Evolutionary conservation across 2,888 invertebrate species (phyloP).

Genomic region (Phlogophora meticulosa): DNA sequence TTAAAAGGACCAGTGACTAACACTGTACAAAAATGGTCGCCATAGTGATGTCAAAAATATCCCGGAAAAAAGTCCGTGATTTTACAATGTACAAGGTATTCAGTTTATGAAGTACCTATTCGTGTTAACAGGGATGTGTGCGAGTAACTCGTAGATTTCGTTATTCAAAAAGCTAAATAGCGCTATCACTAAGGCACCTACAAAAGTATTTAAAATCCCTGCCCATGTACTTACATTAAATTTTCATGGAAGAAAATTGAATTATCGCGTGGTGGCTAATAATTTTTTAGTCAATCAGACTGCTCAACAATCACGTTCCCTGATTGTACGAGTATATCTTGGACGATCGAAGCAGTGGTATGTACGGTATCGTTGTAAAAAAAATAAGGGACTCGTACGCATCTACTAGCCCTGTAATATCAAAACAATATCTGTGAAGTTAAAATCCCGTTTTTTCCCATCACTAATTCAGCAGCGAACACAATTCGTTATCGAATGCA

Average conservation of each 20-base stretch:
- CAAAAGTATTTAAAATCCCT: too few relatives aligned
- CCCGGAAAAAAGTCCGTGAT: conserved; percentile 9
- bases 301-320: neutral
- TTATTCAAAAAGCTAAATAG: too few relatives aligned
- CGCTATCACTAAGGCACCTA: too few relatives aligned
- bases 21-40: conserved; percentile 46
- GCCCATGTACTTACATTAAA: too few relatives aligned
- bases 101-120: too few relatives aligned
- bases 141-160: neutral
- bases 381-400: too few relatives aligned
- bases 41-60: conserved; percentile 35
- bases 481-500: conserved; percentile 74
- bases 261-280: neutral
- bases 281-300: neutral
- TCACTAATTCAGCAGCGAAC: conserved; percentile 71
- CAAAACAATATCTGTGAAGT: neutral
- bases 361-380: too few relatives aligned
- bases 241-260: neutral
- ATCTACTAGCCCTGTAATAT: neutral
- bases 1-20: conserved; percentile 51
- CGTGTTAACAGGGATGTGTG: too few relatives aligned
- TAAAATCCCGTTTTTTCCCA: conserved; percentile 63
- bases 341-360: neutral
- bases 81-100: neutral
- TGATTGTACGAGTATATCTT: neutral